A percentile compares a stretch with the other conserved stretches of the same genome.
phyloP scores from a whole-genome alignment of 2,113 vertebrate species.

The Emberiza fucata region DNA sequence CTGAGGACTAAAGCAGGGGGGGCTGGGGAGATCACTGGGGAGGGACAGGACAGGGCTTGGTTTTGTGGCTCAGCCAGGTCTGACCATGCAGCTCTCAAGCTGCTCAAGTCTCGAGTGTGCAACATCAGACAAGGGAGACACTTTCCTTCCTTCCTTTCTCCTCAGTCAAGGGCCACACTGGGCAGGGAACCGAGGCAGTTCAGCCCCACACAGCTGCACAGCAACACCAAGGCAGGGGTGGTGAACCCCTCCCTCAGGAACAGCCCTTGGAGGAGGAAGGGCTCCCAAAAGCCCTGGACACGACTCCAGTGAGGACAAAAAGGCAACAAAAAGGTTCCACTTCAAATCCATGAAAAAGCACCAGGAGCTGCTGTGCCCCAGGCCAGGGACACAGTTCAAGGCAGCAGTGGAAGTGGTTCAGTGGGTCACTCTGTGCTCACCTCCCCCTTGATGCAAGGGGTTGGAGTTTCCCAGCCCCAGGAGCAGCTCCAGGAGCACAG shows the following conservation, averaged over 20 bases:
- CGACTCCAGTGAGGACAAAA: accelerated
- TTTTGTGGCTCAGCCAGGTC: background rate
- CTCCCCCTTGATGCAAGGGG: constrained; percentile 60
- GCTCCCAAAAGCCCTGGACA: background rate
- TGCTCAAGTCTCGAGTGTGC: background rate
- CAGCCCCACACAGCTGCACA: background rate
- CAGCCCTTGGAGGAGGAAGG: background rate
- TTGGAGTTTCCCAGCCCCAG: background rate
- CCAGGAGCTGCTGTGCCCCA: background rate
- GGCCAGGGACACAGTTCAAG: background rate
- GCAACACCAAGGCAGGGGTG: background rate
- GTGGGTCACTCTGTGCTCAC: background rate
- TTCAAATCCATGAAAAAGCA: background rate
- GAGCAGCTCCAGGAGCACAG: background rate
- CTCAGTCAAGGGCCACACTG: background rate
- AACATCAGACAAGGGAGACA: accelerated
- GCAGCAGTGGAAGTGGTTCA: constrained; percentile 11
- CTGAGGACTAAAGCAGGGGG: background rate
- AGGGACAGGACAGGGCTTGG: background rate
- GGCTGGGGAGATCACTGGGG: background rate
- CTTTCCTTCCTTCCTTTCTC: background rate
- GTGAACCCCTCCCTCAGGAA: background rate
- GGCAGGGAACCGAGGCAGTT: background rate
- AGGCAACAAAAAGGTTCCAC: background rate
- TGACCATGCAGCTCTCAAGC: background rate